Conservation (phyloP, 2,113 vertebrate species). For the Sylvilagus bachmani region DNA sequence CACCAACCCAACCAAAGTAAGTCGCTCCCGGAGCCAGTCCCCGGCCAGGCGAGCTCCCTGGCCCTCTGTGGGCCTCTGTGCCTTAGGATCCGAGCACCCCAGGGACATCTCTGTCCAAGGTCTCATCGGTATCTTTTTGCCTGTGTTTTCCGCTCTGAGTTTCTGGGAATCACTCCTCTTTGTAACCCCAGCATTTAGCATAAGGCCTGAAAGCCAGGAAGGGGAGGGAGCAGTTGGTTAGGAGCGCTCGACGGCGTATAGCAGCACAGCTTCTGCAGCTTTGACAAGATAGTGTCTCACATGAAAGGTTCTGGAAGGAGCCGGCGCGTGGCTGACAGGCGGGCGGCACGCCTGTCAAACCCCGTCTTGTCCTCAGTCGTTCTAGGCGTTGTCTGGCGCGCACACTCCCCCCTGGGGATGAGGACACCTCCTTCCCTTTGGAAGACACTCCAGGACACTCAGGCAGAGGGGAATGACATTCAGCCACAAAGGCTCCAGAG, state of each 20-base stretch:
- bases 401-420: not conserved
- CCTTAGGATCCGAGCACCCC: not conserved
- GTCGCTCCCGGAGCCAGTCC: not conserved
- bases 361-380: not conserved
- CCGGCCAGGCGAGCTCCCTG: not conserved
- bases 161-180: not conserved
- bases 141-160: not conserved
- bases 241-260: not conserved
- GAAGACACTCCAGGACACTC: not conserved
- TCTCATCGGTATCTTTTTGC: not conserved
- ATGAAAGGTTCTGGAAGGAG: not conserved
- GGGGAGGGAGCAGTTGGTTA: not conserved
- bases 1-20: conserved; percentile 88
- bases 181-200: not conserved
- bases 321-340: not conserved
- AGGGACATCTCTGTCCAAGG: not conserved
- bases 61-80: not conserved
- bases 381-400: not conserved
- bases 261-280: not conserved
- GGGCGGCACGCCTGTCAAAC: not conserved
- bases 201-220: not conserved
- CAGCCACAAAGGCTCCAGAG: not conserved
- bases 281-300: not conserved
- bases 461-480: not conserved
- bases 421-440: not conserved